These are phyloP conservation scores for Platalea minor DNA, from an alignment of 2,797 vertebrate species.

Conservation along the genomic window DNA sequence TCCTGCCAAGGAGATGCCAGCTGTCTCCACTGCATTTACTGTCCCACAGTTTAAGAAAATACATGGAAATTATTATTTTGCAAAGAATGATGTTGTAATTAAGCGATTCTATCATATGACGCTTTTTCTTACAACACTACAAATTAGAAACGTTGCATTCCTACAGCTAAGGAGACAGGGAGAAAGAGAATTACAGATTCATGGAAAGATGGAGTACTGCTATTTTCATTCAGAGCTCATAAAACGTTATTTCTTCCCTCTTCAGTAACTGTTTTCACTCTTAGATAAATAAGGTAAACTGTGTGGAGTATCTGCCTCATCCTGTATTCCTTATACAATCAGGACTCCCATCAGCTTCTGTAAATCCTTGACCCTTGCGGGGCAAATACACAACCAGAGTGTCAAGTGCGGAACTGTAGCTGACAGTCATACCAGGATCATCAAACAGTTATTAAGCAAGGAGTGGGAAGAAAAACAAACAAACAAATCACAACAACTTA, in stretches of 20 bases:
- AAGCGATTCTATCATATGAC: not conserved
- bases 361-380: not conserved
- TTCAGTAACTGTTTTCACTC: not conserved
- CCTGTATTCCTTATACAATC: not conserved
- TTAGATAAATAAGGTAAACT: not conserved
- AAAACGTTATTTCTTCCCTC: not conserved
- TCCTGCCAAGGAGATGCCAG: not conserved
- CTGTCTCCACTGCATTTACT: not conserved
- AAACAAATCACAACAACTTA: not conserved
- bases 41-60: not conserved
- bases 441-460: not conserved
- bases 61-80: not conserved
- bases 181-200: not conserved
- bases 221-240: constrained; percentile 17
- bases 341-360: not conserved
- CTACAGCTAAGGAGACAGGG: not conserved
- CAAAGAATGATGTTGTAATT: not conserved
- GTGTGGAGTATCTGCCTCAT: not conserved
- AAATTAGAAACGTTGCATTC: not conserved
- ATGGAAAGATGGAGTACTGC: not conserved
- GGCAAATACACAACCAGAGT: not conserved
- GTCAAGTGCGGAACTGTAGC: not conserved
- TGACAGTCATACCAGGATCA: not conserved
- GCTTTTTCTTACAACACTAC: not conserved
- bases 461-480: not conserved